phyloP scores from a whole-genome alignment of 2,113 vertebrate species.

The chimpanzee (Pan troglodytes) region NHGRI_mPanTro3-v2.1_pri NC_072416.2:48577501-48578000 shows the following conservation, averaged over 20 bases:
- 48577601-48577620: not conserved
- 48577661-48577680: no score
- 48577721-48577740: not conserved
- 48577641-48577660: no score
- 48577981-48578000: no score
- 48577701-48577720: not conserved
- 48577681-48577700: not conserved
- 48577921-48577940: no score
- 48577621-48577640: not conserved
- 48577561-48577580: not conserved
- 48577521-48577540: not conserved
- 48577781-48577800: not conserved
- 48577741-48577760: not conserved
- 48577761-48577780: not conserved
- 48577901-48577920: no score
- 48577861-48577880: rapidly evolving
- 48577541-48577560: not conserved
- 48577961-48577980: no score
- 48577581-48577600: not conserved
- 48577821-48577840: not conserved
- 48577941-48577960: no score
- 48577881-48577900: no score
- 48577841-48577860: rapidly evolving
- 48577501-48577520: not conserved
- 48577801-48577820: not conserved